A percentile compares a stretch with the other conserved stretches of the same genome.
These are phyloP conservation scores for Marasmarcha lunaedactyla DNA, from an alignment of 2,888 invertebrate species.

Conservation along the genomic window DNA sequence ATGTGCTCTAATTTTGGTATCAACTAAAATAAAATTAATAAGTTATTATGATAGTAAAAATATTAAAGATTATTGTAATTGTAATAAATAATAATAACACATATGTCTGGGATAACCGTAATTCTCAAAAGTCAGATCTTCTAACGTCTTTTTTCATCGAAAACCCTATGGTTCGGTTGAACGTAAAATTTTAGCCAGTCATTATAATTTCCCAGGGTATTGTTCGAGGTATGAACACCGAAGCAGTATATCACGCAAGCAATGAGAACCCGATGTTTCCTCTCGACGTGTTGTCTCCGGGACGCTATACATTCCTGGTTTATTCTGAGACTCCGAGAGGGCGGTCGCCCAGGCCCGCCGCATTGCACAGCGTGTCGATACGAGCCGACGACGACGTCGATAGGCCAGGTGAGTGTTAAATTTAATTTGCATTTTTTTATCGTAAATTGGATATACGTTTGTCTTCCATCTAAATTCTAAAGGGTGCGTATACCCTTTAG, in stretches of 20 bases:
- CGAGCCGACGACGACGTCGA: slow-evolving; percentile 42
- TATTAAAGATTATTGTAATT: no score
- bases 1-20: no score
- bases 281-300: slow-evolving; percentile 80
- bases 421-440: background rate
- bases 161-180: no score
- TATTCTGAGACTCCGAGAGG: slow-evolving; percentile 88
- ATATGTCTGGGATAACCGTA: no score
- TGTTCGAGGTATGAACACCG: slow-evolving; percentile 58
- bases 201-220: slow-evolving; percentile 39
- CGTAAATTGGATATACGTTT: background rate
- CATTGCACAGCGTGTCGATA: slow-evolving; percentile 74
- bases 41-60: no score
- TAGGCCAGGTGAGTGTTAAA: slow-evolving; percentile 36
- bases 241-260: slow-evolving; percentile 74
- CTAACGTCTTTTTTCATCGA: no score
- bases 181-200: no score
- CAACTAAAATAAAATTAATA: no score
- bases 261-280: slow-evolving; percentile 78
- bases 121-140: no score
- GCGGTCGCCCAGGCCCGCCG: slow-evolving; percentile 78
- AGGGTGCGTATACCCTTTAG: no score
- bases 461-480: no score
- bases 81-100: no score
- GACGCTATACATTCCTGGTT: slow-evolving; percentile 82